Evolutionary conservation across 2,113 vertebrate genomes (phyloP).

Genomic region (Empidonax alnorum): DNA sequence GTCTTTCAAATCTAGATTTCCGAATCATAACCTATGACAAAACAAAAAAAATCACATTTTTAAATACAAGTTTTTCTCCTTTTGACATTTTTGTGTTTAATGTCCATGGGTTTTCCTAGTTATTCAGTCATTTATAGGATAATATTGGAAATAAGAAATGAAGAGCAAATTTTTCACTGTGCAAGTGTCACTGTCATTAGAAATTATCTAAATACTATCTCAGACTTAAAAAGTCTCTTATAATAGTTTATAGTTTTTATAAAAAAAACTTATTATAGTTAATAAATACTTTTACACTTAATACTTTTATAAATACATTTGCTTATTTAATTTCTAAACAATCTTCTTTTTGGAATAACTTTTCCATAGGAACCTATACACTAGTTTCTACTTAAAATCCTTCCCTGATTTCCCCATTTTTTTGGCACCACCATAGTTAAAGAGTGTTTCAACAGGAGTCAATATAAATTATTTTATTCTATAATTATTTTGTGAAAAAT

Average conservation of each 20-base stretch:
- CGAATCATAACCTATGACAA: not conserved
- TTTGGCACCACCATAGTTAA: not conserved
- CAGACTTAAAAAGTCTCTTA: not conserved
- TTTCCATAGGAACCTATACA: not conserved
- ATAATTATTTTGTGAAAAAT: not conserved
- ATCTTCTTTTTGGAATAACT: not conserved
- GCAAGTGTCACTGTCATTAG: not conserved
- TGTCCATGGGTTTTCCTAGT: not conserved
- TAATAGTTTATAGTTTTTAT: not conserved
- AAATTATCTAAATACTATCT: not conserved
- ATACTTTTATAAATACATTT: not conserved
- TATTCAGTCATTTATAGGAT: not conserved
- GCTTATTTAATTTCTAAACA: not conserved
- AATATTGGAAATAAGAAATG: not conserved
- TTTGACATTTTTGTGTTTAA: not conserved
- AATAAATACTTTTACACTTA: not conserved
- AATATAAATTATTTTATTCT: not conserved
- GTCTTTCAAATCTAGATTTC: not conserved
- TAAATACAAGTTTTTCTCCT: not conserved
- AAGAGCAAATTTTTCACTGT: not conserved
- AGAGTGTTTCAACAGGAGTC: not conserved
- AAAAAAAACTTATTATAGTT: too few relatives aligned
- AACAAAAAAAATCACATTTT: not conserved
- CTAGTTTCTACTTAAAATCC: not conserved
- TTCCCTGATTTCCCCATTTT: not conserved